These are phyloP conservation scores for Platorchestia sp. DNA, from an alignment of 1,140 invertebrate genomes.

Conservation along the genomic window DNA sequence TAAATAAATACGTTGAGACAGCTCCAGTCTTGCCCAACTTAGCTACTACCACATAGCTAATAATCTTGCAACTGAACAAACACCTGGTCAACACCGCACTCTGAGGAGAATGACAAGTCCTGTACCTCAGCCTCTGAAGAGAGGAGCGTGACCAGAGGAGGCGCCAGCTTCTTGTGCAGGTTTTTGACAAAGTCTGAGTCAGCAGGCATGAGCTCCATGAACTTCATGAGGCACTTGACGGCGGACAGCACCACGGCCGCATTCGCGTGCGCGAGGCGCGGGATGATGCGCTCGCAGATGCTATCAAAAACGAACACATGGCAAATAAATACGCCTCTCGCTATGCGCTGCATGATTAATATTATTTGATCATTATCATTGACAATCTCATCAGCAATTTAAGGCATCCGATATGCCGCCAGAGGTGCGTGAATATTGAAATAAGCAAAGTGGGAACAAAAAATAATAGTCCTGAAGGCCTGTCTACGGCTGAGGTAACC, in stretches of 20 bases:
- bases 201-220: conserved; percentile 96
- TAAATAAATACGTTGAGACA: not conserved
- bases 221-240: conserved; percentile 97
- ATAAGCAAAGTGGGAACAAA: no score
- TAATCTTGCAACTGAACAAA: not conserved
- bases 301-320: conserved; percentile 71
- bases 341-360: not conserved
- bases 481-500: no score
- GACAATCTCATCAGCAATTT: no score
- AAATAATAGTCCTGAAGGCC: no score
- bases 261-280: conserved; percentile 97
- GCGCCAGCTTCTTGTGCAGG: conserved; percentile 96
- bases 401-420: no score
- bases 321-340: not conserved
- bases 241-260: conserved; percentile 99
- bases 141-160: conserved; percentile 97
- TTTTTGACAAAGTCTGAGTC: conserved; percentile 95
- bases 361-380: no score
- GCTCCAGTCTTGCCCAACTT: not conserved
- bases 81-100: not conserved
- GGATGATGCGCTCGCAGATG: conserved; percentile 98
- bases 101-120: not conserved
- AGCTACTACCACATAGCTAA: not conserved
- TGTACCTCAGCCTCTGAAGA: conserved; percentile 94
- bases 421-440: no score